Evolutionary conservation across 1,140 invertebrate species (phyloP), one percentile per base, ranked within the genome.

Genomic region (Papilio polyxenes): DNA sequence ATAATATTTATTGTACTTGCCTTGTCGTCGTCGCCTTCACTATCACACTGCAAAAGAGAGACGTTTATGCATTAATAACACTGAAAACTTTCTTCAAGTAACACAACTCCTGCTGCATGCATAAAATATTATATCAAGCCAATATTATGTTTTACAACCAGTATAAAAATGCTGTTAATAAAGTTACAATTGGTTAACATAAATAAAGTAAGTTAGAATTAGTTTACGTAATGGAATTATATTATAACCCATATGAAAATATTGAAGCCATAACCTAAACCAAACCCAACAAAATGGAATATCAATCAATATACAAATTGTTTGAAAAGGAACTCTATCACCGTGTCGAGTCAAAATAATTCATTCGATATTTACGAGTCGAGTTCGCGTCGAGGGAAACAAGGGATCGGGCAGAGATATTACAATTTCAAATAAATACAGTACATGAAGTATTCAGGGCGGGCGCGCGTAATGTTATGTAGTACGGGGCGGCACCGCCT

Each of bases 11-110:
- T 84, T 86, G 81, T 81, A 93, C 96, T 95, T 95, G 97, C 97
- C 97, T 97, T 97, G 95, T 97, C 97, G 93, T 97, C 97, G 95
- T 97, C 97, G 95, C 97, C 97, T 96, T 97, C 97, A 96, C 97
- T 97, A 97, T 97, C 97, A 97, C 97, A 97, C 97, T 97, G 96
- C 85, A 97, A 97, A 89, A 95, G 89, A 94, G 94, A 94, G 95
- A 95, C 92, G 91, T 82, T 86, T 82, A 84, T 83, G 40, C 81
- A 81, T 86, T 81, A 86, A 80, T 83, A 79, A 79, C 56, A 62
- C 37, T 69, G 53, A 76, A 74, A 76, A 81, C 82, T 77, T 80
- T 83, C 51, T 81, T 82, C 82, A 76, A 81, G 82, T 59, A 77
- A 83, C 49, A 83, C 82, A 82, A 83, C 31, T 59, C 69, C 78